These are phyloP conservation scores for Lasioglossum lativentre DNA, from an alignment of 2,888 invertebrate genomes.

Conservation along the genomic window DNA sequence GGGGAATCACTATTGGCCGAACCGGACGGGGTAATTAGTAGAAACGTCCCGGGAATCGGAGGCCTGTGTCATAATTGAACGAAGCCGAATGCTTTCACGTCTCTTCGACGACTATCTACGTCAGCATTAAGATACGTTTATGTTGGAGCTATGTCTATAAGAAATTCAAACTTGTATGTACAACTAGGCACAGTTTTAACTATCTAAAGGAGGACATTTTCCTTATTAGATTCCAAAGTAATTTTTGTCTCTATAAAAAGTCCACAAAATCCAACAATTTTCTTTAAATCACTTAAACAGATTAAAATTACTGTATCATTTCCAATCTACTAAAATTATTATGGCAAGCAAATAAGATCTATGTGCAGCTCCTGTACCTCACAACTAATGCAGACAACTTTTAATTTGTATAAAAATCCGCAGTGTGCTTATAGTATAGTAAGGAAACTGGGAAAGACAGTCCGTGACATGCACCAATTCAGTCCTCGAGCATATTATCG, in stretches of 20 bases:
- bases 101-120: conserved; percentile 30
- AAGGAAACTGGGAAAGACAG: too few species aligned
- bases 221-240: too few species aligned
- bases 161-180: too few species aligned
- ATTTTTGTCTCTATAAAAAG: too few species aligned
- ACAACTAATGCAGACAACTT: background rate
- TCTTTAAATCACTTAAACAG: too few species aligned
- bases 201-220: too few species aligned
- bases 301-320: too few species aligned
- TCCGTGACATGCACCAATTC: background rate
- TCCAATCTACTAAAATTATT: background rate
- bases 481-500: background rate
- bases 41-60: conserved; percentile 70
- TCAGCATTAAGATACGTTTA: too few species aligned
- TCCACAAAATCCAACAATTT: too few species aligned
- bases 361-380: background rate
- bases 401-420: background rate
- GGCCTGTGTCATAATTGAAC: conserved; percentile 61
- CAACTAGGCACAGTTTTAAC: too few species aligned
- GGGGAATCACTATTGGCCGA: conserved; percentile 35
- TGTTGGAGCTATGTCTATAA: too few species aligned
- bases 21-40: conserved; percentile 70
- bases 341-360: background rate
- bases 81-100: conserved; percentile 41
- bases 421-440: background rate